Conservation (phyloP, 2,113 vertebrate genomes). For the Symphodus melops region DNA sequence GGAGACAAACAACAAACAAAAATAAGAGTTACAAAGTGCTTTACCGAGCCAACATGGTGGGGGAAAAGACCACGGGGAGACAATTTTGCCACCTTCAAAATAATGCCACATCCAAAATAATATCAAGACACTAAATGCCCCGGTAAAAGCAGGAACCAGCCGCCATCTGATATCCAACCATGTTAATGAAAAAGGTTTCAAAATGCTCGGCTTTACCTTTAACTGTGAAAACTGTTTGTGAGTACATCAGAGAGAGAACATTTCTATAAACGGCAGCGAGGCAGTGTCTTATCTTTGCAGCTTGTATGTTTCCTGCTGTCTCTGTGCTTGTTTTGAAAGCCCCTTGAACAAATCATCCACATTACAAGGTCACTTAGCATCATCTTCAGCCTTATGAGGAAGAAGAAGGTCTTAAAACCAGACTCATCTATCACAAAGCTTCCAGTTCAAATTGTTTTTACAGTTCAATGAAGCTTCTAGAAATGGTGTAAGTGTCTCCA, state of each 20-base stretch:
- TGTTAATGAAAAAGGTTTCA: neutral
- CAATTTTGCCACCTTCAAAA: too few species aligned
- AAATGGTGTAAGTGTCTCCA: neutral
- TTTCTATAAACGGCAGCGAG: constrained; percentile 4
- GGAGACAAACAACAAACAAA: neutral
- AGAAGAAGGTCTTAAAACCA: neutral
- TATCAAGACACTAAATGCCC: too few species aligned
- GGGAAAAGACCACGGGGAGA: neutral
- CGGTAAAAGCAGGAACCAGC: too few species aligned
- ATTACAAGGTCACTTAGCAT: neutral
- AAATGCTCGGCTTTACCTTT: neutral
- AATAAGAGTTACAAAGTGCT: neutral
- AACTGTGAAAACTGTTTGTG: neutral
- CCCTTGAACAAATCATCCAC: neutral
- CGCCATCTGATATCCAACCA: too few species aligned
- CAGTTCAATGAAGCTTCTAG: neutral
- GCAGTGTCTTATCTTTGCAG: neutral
- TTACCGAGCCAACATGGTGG: neutral
- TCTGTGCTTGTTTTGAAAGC: neutral
- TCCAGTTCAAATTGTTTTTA: neutral
- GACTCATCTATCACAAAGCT: neutral
- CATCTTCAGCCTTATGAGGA: neutral
- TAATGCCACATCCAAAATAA: too few species aligned
- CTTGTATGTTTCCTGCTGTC: constrained; percentile 13
- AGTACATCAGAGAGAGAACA: constrained; percentile 13